phyloP scores from a whole-genome alignment of 1,140 invertebrate species.

The Brachionus rotundiformis region DNA sequence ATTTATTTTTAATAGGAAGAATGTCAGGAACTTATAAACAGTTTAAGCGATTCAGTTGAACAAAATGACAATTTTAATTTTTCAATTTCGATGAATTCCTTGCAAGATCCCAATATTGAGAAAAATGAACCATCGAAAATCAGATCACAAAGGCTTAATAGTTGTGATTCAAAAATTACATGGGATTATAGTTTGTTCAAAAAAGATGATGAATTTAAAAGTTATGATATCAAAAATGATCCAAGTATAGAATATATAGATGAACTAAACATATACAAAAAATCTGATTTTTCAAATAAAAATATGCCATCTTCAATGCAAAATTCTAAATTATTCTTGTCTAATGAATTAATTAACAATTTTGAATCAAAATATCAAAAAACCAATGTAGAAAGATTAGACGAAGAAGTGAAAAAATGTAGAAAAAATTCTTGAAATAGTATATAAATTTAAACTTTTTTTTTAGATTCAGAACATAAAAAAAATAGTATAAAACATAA shows the following conservation, averaged over 20 bases:
- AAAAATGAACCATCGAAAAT: background rate
- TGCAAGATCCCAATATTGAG: background rate
- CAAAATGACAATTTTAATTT: background rate
- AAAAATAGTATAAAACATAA: background rate
- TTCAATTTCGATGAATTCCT: background rate
- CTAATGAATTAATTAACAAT: too few species aligned
- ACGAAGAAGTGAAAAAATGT: slow-evolving; percentile 13
- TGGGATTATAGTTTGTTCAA: slow-evolving; percentile 1
- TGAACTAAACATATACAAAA: background rate
- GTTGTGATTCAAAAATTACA: background rate
- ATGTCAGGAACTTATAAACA: background rate
- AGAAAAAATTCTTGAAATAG: background rate
- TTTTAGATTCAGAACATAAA: background rate
- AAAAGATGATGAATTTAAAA: background rate
- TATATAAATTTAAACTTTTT: background rate
- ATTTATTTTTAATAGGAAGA: background rate
- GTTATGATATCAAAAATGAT: background rate
- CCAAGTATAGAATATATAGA: background rate
- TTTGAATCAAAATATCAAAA: background rate
- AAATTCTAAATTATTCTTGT: too few species aligned
- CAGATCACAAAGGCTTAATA: background rate
- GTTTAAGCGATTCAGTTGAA: background rate
- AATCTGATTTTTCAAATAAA: background rate
- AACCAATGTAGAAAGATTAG: background rate
- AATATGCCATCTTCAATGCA: background rate